phyloP scores from a whole-genome alignment of 1,140 invertebrate species.

The Tetragonula clypearis region DNA sequence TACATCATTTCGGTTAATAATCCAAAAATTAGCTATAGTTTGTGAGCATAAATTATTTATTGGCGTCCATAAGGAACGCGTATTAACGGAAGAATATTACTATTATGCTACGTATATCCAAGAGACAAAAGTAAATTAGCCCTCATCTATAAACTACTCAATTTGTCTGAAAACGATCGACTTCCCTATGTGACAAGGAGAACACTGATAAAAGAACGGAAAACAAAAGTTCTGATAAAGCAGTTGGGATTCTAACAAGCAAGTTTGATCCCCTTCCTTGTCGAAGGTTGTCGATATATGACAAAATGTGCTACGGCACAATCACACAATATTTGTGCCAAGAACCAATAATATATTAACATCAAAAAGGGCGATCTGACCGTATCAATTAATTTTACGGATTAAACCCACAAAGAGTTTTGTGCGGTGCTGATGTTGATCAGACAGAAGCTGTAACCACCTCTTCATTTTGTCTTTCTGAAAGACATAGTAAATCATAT shows the following conservation, averaged over 20 bases:
- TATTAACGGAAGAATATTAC: neutral
- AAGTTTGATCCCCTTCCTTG: neutral
- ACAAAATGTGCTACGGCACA: neutral
- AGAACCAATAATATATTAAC: neutral
- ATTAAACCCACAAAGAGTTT: neutral
- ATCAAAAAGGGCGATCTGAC: slow-evolving; percentile 13
- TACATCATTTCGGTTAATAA: neutral
- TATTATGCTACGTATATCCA: neutral
- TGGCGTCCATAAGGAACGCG: neutral
- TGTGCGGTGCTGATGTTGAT: neutral
- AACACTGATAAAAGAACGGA: neutral
- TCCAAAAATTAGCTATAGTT: slow-evolving; percentile 22
- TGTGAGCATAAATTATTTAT: slow-evolving; percentile 54
- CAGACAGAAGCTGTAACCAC: neutral
- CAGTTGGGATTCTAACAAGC: neutral
- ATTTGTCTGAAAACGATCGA: neutral
- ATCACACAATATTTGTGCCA: neutral
- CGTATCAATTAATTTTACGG: neutral
- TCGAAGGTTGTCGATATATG: slow-evolving; percentile 4
- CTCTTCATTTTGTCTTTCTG: neutral
- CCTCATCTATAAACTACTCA: neutral
- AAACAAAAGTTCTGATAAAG: neutral
- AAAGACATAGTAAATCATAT: neutral
- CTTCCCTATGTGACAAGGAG: neutral
- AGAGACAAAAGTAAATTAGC: neutral